These are phyloP conservation scores for Gallinago nigripennis DNA, from an alignment of 2,797 vertebrate species.

Conservation along the genomic window DNA sequence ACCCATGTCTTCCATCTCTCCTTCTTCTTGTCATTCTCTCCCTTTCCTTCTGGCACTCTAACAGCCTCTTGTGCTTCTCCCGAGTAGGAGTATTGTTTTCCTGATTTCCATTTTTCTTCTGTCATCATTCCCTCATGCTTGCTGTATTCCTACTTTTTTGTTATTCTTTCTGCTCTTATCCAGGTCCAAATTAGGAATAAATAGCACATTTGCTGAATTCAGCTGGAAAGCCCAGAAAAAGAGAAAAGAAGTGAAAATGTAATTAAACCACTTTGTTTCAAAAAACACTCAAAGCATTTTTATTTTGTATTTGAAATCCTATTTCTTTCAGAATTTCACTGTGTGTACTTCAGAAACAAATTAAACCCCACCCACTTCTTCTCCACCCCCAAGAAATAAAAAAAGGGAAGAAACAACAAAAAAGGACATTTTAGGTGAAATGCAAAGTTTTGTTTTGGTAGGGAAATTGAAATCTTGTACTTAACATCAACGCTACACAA, in stretches of 20 bases:
- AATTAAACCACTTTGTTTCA: neutral
- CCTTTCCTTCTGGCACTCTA: neutral
- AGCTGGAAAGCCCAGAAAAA: neutral
- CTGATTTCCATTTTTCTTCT: constrained; percentile 45
- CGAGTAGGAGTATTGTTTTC: constrained; percentile 18
- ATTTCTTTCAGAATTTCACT: neutral
- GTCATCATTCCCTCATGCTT: neutral
- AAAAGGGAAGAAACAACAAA: too few species aligned
- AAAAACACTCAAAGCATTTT: neutral
- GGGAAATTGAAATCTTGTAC: neutral
- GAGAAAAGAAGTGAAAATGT: neutral
- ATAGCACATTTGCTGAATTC: neutral
- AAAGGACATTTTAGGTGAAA: neutral
- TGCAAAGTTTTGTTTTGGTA: neutral
- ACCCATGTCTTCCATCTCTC: neutral
- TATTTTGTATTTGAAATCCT: neutral
- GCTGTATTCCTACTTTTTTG: neutral
- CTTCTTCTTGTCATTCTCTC: rapidly evolving
- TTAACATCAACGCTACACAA: neutral
- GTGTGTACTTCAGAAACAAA: neutral
- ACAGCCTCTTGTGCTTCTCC: neutral
- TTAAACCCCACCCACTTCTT: too few species aligned
- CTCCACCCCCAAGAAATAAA: neutral
- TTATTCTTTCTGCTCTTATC: neutral
- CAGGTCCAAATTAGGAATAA: neutral